These are phyloP conservation scores for Tachuris rubrigastra DNA, from an alignment of 2,113 vertebrate species.

Conservation along the genomic window DNA sequence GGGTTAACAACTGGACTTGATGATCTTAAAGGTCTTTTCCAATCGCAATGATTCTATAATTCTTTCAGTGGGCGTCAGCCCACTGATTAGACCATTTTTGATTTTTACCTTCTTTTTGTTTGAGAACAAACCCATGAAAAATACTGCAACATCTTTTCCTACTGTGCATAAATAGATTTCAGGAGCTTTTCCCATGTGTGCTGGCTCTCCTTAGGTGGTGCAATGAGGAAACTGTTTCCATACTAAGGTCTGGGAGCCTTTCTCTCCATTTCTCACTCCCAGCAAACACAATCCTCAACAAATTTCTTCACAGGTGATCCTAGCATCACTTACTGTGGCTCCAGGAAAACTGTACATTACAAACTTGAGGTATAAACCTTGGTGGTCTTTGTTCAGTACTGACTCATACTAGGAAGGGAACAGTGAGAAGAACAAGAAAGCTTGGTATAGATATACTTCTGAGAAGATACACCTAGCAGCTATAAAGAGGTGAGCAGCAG, in stretches of 20 bases:
- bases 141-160: background rate
- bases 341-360: background rate
- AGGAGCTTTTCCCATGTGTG: background rate
- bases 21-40: background rate
- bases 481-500: background rate
- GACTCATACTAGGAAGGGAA: background rate
- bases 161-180: background rate
- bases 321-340: fast-evolving
- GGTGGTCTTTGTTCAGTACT: background rate
- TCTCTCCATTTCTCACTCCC: background rate
- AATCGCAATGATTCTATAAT: background rate
- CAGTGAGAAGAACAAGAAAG: background rate
- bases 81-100: background rate
- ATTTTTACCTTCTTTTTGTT: background rate
- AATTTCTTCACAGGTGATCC: background rate
- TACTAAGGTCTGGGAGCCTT: background rate
- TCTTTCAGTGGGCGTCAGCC: background rate
- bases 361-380: background rate
- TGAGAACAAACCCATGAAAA: background rate
- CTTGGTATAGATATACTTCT: background rate
- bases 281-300: background rate
- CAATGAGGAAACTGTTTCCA: background rate
- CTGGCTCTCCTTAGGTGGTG: fast-evolving
- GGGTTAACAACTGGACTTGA: too few species aligned
- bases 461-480: background rate